phyloP scores from a whole-genome alignment of 2,888 invertebrate species.

The Emmelina monodactyla region DNA sequence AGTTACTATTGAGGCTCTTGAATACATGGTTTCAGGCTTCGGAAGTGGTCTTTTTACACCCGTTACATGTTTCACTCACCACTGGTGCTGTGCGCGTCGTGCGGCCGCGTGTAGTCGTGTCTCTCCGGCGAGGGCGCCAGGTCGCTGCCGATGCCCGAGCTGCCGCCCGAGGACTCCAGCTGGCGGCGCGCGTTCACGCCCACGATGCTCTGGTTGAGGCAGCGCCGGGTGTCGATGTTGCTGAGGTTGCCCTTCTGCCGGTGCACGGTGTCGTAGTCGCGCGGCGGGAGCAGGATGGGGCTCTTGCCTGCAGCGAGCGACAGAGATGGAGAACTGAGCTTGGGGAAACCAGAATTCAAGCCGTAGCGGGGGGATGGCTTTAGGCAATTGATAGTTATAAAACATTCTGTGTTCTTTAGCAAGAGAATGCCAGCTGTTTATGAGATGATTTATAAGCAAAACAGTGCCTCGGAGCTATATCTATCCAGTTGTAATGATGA shows the following conservation, averaged over 20 bases:
- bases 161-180: constrained; percentile 78
- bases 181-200: constrained; percentile 55
- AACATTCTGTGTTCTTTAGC: no score
- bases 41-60: not conserved
- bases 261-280: constrained; percentile 94
- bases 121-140: constrained; percentile 83
- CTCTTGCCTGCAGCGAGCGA: constrained; percentile 44
- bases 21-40: no score
- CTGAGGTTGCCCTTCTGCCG: constrained; percentile 64
- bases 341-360: no score
- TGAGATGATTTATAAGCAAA: no score
- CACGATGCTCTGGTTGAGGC: constrained; percentile 74
- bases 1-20: no score
- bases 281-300: constrained; percentile 88
- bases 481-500: no score
- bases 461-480: no score
- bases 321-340: no score
- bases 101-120: constrained; percentile 47
- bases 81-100: constrained; percentile 70
- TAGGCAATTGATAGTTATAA: no score
- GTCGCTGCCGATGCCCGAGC: constrained; percentile 89
- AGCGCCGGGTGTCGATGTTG: constrained; percentile 63
- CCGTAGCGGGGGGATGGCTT: no score
- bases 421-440: no score
- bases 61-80: constrained; percentile 46